Percentiles rank a stretch among this genome's conserved stretches.
Conservation (phyloP, 1,140 invertebrate genomes). For the Anadara kagoshimensis region DNA sequence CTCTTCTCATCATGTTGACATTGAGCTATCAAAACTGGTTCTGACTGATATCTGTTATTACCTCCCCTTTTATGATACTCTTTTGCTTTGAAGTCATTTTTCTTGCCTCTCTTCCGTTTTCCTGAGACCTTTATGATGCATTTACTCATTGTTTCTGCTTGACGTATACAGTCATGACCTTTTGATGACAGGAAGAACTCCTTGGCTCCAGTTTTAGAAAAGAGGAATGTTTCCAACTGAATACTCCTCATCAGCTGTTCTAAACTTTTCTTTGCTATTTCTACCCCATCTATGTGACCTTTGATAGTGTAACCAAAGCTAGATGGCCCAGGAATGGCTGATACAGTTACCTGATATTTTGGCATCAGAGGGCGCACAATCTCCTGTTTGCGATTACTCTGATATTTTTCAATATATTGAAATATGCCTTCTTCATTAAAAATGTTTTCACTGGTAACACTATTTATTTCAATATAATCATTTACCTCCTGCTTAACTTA, state of each 20-base stretch:
- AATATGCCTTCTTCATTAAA: neutral
- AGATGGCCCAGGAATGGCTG: neutral
- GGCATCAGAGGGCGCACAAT: neutral
- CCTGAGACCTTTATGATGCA: too few species aligned
- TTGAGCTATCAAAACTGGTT: neutral
- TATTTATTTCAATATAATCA: neutral
- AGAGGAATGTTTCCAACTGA: neutral
- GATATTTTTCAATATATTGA: constrained; percentile 11
- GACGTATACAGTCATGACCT: too few species aligned
- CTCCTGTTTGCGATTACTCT: constrained; percentile 7
- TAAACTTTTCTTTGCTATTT: neutral
- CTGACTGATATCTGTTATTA: neutral
- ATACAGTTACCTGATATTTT: constrained; percentile 11
- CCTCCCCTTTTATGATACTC: constrained; percentile 1
- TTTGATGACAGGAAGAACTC: constrained; percentile 16
- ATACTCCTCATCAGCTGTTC: neutral
- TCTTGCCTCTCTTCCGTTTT: constrained; percentile 8
- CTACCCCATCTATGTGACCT: neutral
- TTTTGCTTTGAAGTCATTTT: neutral
- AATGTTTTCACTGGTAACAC: neutral
- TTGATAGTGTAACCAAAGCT: neutral
- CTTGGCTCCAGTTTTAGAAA: constrained; percentile 10
- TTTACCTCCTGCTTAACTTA: constrained; percentile 16
- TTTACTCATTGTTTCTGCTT: too few species aligned
- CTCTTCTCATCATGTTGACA: neutral